Evolutionary conservation across 2,797 vertebrate species (phyloP), one percentile per base, ranked within the genome.

Genomic region (Sebastiscus albofasciatus): DNA sequence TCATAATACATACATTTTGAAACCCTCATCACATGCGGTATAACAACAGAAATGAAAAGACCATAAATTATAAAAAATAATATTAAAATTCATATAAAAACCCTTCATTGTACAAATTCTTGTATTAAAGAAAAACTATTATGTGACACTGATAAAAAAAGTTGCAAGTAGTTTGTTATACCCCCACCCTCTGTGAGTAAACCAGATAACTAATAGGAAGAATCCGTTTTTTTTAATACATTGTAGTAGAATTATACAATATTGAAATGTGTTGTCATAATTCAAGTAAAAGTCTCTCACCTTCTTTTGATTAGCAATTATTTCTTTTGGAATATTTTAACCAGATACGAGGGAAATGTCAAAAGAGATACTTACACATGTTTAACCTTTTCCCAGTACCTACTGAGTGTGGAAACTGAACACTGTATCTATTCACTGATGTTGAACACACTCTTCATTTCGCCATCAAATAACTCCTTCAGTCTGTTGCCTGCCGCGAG

Each of bases 381-480:
- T 10, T 2, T 29, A 22, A 46, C 22, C 2, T 29, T 46, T 42
- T 29, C 8, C 6, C 14, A n/a, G 3, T 7, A 24, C 14, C 16
- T 29, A 5, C 18, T 7, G 29, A 61, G 31, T 69, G 8, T 49
- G 16, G 24, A 24, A 61, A 26, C 9, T 1, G 18, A n/a, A 46
- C 10, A 36, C 36, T 60, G 31, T 4, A 0, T 22, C 33, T 82
- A 24, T 49, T 87, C 59, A 8, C 24, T 8, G 65, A 95, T 90
- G 62, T 78, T 85, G 76, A 96, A 95, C 64, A 87, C 78, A 0
- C 27, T 89, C 39, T 67, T 81, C 22, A 96, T 91, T 75, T 94
- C 86, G 26, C 2, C 4, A 3, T 95, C 79, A 86, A 95, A 95
- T 18, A 91, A 58, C 42, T 87, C n/a, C 29, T 81, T 87, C 49